Base-by-base conservation (phyloP, 2,113 vertebrate species). In the Phyllostomus hastatus region DNA sequence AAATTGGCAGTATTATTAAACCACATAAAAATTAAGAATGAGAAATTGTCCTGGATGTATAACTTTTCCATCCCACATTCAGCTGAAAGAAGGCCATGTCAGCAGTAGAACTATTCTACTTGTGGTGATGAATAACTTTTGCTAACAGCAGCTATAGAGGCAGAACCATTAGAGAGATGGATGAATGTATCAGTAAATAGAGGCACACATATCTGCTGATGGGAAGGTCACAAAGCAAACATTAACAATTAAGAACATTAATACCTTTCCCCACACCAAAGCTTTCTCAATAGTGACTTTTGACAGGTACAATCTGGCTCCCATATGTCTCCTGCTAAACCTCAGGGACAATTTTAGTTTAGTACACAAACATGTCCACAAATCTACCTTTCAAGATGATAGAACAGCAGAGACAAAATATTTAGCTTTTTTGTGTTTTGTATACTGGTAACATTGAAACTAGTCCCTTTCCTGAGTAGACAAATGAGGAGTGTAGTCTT, bases 151-250 rank as follows among this genome's bases (percentile, higher is more conserved):
- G 93, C 70, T 91, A 35, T 11, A 38, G 46, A 91, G 33, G 89
- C 89, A 97, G 82, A 64, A 43, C 66, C 75, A 94, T 97, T 97
- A 98, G 94, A 67, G 73, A 97, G 97, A 97, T 93, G 82, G 83
- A 97, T 97, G 96, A 96, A 91, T 20, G 31, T 83, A 96, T 97
- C 95, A 69, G 86, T 50, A 94, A 93, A 66, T 78, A 96, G 79
- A 93, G 79, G 91, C 94, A 95, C 95, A 90, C 83, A 52, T 93
- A 91, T 64, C 79, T 96, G 89, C 79, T 96, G 92, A 97, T 96
- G 93, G 96, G 95, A 97, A 97, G 97, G 97, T 95, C 97, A 95
- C 67, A 73, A 93, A 96, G 89, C 93, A 97, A 98, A 95, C 89
- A 96, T 88, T 93, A 96, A 95, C 94, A 96, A 87, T 97, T 97